A percentile compares a stretch with the other conserved stretches of the same genome.
Conservation (phyloP, 2,113 vertebrate species). For the Phalacrocorax carbo region DNA sequence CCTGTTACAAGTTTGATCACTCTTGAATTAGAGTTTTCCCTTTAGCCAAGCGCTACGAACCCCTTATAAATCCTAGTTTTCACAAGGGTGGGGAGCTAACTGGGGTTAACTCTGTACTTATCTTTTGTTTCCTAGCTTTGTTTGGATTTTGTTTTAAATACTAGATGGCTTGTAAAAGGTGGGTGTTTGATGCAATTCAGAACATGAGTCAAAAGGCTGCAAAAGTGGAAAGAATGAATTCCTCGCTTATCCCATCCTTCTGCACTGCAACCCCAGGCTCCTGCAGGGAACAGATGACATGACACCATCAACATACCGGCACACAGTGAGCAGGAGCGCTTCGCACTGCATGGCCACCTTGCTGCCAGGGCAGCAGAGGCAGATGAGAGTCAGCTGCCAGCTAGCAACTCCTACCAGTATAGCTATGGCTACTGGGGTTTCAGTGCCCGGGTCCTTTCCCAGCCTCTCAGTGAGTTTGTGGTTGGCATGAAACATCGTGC, state of each 20-base stretch:
- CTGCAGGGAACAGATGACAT: conserved; percentile 16
- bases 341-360: background rate
- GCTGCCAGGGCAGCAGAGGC: background rate
- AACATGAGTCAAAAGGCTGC: background rate
- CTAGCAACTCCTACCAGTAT: background rate
- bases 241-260: background rate
- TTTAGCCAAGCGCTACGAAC: background rate
- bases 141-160: background rate
- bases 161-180: background rate
- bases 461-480: background rate
- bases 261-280: background rate
- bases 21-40: background rate
- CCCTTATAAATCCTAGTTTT: background rate
- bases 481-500: background rate
- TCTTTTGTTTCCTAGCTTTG: background rate
- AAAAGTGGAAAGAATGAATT: background rate
- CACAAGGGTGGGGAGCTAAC: background rate
- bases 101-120: background rate
- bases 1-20: background rate
- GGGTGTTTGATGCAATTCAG: background rate
- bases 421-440: background rate
- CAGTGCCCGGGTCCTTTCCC: background rate
- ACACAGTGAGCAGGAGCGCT: background rate
- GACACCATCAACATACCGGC: background rate
- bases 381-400: background rate